These are phyloP conservation scores for Darevskia nairensis DNA, from an alignment of 2,797 vertebrate genomes.

Conservation along the genomic window DNA sequence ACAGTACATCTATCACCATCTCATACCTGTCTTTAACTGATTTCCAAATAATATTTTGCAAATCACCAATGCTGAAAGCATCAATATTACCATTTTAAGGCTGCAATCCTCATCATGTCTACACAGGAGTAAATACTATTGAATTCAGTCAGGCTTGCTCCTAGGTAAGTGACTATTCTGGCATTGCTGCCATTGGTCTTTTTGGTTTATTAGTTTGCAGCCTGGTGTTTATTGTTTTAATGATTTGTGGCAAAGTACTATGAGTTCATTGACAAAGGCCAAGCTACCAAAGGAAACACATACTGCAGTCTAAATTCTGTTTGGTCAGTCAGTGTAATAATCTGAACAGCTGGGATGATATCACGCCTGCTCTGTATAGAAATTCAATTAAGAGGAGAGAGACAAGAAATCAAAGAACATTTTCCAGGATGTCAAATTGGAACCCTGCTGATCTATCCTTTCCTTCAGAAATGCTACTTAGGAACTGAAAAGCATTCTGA, in stretches of 20 bases:
- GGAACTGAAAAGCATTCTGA: background rate
- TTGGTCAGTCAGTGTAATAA: background rate
- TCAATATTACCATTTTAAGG: slow-evolving; percentile 22
- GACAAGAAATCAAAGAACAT: background rate
- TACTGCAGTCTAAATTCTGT: background rate
- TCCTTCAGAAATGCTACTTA: background rate
- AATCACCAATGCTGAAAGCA: background rate
- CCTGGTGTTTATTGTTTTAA: background rate
- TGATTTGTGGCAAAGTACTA: too few species aligned
- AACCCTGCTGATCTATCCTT: background rate
- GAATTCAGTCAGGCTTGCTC: too few species aligned
- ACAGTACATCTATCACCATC: background rate
- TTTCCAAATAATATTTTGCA: background rate
- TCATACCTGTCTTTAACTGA: background rate
- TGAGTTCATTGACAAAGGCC: background rate
- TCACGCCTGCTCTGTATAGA: background rate
- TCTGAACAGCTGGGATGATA: background rate
- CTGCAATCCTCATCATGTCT: background rate
- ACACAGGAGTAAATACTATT: too few species aligned
- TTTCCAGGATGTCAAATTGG: background rate
- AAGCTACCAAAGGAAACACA: background rate
- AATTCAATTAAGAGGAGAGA: background rate
- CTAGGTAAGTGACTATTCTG: background rate
- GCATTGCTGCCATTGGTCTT: background rate
- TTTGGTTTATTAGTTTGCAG: background rate